Evolutionary conservation across 2,113 vertebrate species (phyloP).

Genomic region (Caranx melampygus): DNA sequence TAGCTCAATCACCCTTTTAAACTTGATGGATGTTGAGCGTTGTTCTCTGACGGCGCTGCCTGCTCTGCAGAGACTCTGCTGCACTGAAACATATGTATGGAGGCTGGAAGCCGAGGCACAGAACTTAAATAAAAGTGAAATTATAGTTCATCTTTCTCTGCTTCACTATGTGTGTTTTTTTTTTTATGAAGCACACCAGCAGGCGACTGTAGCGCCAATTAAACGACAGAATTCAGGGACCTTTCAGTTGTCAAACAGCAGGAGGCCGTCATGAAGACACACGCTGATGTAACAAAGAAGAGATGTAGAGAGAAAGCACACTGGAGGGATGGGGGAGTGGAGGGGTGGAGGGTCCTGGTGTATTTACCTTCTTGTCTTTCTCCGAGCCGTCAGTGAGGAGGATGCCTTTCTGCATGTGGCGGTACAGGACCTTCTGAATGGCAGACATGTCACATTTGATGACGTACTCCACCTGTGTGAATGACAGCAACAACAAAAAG

Average conservation of each 20-base stretch:
- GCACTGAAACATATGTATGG: neutral
- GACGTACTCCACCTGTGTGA: slow-evolving; percentile 94
- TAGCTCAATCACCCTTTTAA: neutral
- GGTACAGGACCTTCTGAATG: slow-evolving; percentile 97
- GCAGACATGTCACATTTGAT: slow-evolving; percentile 99
- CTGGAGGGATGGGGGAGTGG: too few species aligned
- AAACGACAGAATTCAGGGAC: neutral
- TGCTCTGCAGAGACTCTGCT: neutral
- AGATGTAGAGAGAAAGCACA: neutral
- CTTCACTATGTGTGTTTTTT: too few species aligned
- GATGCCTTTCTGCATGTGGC: slow-evolving; percentile 99
- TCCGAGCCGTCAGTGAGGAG: slow-evolving; percentile 99
- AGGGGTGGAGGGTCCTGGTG: neutral
- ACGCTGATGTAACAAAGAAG: neutral
- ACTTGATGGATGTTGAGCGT: neutral
- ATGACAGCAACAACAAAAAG: neutral
- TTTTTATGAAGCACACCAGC: too few species aligned
- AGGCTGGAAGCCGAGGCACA: neutral
- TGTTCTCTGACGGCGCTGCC: neutral
- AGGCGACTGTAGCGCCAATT: neutral
- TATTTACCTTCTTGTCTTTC: slow-evolving; percentile 96
- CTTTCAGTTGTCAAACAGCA: slow-evolving; percentile 11
- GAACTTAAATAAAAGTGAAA: neutral
- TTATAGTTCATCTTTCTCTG: neutral
- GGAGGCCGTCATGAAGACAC: neutral